A percentile compares a stretch with the other conserved stretches of the same genome.
These are phyloP conservation scores for Spilarctia lutea DNA, from an alignment of 2,888 invertebrate species.

Conservation along the genomic window DNA sequence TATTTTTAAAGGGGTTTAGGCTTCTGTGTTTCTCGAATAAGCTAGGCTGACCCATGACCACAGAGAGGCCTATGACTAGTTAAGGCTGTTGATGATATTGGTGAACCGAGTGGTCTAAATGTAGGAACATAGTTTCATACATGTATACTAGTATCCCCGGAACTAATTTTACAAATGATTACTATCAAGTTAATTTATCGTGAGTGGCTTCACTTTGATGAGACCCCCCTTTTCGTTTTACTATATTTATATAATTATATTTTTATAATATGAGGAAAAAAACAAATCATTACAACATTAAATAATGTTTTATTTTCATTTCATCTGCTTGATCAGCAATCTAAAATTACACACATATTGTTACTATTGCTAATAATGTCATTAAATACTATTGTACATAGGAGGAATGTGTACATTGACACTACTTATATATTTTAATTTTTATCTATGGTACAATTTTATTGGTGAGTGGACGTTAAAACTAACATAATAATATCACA, in stretches of 20 bases:
- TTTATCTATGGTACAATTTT: not conserved
- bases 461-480: not conserved
- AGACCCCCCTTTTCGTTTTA: too few relatives aligned
- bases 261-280: not conserved
- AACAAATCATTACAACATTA: slow-evolving; percentile 5
- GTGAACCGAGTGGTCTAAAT: not conserved
- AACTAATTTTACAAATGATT: too few relatives aligned
- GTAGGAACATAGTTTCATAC: not conserved
- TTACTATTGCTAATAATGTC: slow-evolving; percentile 3
- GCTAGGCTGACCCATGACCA: too few relatives aligned
- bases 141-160: too few relatives aligned
- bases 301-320: slow-evolving; percentile 12
- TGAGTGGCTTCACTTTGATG: too few relatives aligned
- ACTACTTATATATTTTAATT: not conserved
- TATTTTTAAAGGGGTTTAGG: too few relatives aligned
- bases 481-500: too few relatives aligned
- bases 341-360: not conserved
- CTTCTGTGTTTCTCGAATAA: too few relatives aligned
- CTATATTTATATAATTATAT: too few relatives aligned
- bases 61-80: too few relatives aligned
- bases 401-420: slow-evolving; percentile 13
- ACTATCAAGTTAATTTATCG: too few relatives aligned
- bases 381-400: not conserved
- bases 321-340: slow-evolving; percentile 4
- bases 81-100: too few relatives aligned